Evolutionary conservation across 2,888 invertebrate genomes (phyloP), one percentile per base, ranked within the genome.

Genomic region (Ochlodes sylvanus): DNA sequence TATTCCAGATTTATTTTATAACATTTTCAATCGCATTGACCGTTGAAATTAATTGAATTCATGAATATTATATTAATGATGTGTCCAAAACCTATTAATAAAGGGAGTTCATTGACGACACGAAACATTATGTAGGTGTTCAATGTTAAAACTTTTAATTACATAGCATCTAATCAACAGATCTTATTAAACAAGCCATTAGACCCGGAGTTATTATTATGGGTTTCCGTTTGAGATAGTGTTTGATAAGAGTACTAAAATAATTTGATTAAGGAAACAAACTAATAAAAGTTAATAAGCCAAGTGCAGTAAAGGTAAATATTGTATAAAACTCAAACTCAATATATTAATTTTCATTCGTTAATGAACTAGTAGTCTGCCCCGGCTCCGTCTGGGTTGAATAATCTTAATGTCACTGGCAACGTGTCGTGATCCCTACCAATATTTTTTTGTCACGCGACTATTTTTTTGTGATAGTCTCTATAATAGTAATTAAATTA

Each of bases 1-100:
- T 58, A 47, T 64, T 64, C 56, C 34, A 44, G 44, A 64, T 64
- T 44, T 32, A 56, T 50, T 65, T 27, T 32, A 57, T 52, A 58
- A 27, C 52, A 65, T 65, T 34, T 58, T 58, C 21, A 15, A 44
- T 32, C 27, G 50, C 17, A 41, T 15, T 54, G 66, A 66, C 60
- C 19, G 58, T 41, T 3, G n/a, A 52, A 47, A 65, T 65, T 58
- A 65, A 65, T 65, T 44, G 32, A 38, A 21, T 12, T 57, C 50
- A 47, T 15, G 17, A 57, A 38, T 38, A 57, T 57, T 14, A 21
- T 19, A 57, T 65, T 65, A 65, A 38, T 21, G 14, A 34, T 14
- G 21, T 50, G 56, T 57, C 50, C 19, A 56, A 17, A 47, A 63
- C 12, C 38, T 34, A 55, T 55, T 44, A 27, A 17, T 21, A 15